phyloP scores from a whole-genome alignment of 2,113 vertebrate species.

The Passer montanus region DNA sequence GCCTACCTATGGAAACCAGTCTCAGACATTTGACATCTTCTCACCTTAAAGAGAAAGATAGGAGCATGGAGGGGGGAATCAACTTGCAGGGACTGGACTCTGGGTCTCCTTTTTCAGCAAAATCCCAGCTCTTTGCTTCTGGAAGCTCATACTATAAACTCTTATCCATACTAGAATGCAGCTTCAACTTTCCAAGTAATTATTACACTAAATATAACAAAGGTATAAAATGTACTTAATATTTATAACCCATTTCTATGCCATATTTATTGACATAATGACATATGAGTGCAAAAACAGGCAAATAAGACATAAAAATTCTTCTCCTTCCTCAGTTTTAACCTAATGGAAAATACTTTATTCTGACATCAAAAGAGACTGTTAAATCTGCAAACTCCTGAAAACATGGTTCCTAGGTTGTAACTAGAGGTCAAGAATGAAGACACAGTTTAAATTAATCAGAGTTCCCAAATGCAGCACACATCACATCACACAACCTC shows the following conservation, averaged over 20 bases:
- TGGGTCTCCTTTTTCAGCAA: neutral
- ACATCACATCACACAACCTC: neutral
- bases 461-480: neutral
- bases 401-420: neutral
- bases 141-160: neutral
- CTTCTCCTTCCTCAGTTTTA: neutral
- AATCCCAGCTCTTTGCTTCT: neutral
- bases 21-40: neutral
- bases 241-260: neutral
- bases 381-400: neutral
- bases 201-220: neutral
- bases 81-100: neutral
- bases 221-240: neutral
- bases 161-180: neutral
- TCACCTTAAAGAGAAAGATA: neutral
- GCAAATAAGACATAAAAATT: neutral
- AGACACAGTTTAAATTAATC: neutral
- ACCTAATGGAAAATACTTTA: neutral
- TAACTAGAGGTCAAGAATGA: neutral
- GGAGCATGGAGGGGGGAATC: neutral
- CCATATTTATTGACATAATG: neutral
- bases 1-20: neutral
- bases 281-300: neutral
- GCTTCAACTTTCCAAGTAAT: neutral
- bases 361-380: neutral